Base-by-base conservation (phyloP, 2,888 invertebrate genomes). In the Chloromyia formosa region DNA sequence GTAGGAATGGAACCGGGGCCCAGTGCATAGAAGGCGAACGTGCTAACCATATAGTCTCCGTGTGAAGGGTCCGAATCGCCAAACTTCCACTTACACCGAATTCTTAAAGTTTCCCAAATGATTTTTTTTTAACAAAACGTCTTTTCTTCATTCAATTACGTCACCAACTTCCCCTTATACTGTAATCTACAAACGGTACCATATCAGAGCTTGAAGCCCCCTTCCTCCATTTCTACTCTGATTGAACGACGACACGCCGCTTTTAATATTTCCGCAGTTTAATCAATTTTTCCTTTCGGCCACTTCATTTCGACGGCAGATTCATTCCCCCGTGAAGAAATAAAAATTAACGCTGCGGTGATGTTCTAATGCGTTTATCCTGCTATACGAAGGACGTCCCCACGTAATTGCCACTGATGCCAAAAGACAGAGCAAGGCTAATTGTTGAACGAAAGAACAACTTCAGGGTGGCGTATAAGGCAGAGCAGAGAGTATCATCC, bases 331-430 rank as follows among this genome's bases (percentile, higher is more conserved):
- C 27, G 10, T n/a, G 20, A 61, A 61, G 61, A 23, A 10, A 27
- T 49, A 66, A 66, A 66, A 66, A 66, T 66, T 66, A 66, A 66
- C 66, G 66, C 14, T 45, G 49, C 23, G 66, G 45, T 22, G 20
- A n/a, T 49, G 14, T 20, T 18, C 14, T 18, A 35, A 49, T 42
- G 7, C 18, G 18, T 64, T 42, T 35, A 35, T 66, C 14, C 23
- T 23, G 22, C 18, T 7, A 35, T 4, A 2, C 27, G 27, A 35
- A 35, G 27, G 27, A 35, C 27, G 7, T 35, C 62, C 42, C 20
- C 35, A 20, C 42, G 22, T 66, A 20, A 66, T 66, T 66, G 18
- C 35, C 66, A 45, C 16, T 16, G 62, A 27, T 16, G 20, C 23
- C 20, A 49, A 66, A 66, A 49, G 35, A 35, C 27, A 27, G 12